phyloP scores from a whole-genome alignment of 2,888 invertebrate species.

The Opisthograptis luteolata region DNA sequence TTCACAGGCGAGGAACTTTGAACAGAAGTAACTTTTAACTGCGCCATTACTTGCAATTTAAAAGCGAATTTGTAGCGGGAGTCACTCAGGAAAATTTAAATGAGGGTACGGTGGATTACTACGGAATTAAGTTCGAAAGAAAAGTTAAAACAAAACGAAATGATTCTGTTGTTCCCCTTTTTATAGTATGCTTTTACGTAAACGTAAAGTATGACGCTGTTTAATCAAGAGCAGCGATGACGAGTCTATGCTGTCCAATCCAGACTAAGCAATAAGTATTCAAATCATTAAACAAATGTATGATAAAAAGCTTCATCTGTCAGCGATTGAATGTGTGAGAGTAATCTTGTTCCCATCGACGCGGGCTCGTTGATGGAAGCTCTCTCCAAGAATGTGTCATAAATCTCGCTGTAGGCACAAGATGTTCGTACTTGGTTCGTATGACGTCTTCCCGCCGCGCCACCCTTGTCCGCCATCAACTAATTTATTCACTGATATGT shows the following conservation, averaged over 20 bases:
- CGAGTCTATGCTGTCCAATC: constrained; percentile 19
- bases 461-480: constrained; percentile 39
- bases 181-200: constrained; percentile 8
- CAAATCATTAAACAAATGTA: constrained; percentile 49
- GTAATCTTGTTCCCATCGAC: constrained; percentile 69
- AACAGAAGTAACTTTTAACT: constrained; percentile 30
- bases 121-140: constrained; percentile 3
- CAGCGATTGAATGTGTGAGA: constrained; percentile 62
- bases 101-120: constrained; percentile 22
- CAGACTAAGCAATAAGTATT: constrained; percentile 28
- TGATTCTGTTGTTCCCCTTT: not conserved
- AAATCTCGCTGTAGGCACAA: constrained; percentile 53
- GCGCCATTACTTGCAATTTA: constrained; percentile 33
- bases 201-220: not conserved
- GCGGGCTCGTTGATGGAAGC: constrained; percentile 55
- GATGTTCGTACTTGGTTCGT: constrained; percentile 19
- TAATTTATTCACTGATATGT: constrained; percentile 45
- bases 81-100: constrained; percentile 16
- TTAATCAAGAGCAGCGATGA: constrained; percentile 24
- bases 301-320: constrained; percentile 64
- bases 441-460: constrained; percentile 36
- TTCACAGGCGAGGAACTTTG: constrained; percentile 32
- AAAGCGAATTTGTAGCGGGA: constrained; percentile 11
- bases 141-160: constrained; percentile 3
- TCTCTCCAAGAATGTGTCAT: constrained; percentile 71